These are phyloP conservation scores for Brachionus plicatilis DNA, from an alignment of 1,140 invertebrate genomes.

Conservation along the genomic window DNA sequence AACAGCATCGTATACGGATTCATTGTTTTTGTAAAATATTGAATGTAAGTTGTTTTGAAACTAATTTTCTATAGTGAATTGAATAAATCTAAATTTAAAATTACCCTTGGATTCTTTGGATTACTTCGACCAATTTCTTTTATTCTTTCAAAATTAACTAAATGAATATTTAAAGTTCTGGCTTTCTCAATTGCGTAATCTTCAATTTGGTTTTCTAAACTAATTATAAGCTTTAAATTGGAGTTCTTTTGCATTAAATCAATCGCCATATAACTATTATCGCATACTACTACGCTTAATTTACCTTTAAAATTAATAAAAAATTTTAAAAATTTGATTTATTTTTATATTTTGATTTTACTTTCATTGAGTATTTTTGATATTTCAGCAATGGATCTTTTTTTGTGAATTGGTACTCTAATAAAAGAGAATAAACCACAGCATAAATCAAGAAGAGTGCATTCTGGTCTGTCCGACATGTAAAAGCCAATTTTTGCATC, in stretches of 20 bases:
- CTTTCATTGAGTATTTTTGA: neutral
- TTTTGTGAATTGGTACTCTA: neutral
- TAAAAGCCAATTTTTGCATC: neutral
- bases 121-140: neutral
- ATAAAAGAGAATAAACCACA: neutral
- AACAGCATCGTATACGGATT: neutral
- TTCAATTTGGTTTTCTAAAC: neutral
- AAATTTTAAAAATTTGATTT: neutral
- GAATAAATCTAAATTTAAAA: neutral
- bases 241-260: neutral
- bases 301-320: neutral
- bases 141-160: neutral
- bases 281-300: neutral
- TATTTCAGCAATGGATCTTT: neutral
- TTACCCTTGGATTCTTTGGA: neutral
- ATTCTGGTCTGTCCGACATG: neutral
- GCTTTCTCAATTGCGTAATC: neutral
- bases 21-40: conserved; percentile 1
- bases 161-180: neutral
- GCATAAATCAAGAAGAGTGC: neutral
- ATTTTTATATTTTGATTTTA: neutral
- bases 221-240: neutral
- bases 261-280: neutral
- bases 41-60: neutral
- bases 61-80: neutral